Base-by-base conservation (phyloP, 1,140 invertebrate genomes). In the Leptopilina boulardi region DNA sequence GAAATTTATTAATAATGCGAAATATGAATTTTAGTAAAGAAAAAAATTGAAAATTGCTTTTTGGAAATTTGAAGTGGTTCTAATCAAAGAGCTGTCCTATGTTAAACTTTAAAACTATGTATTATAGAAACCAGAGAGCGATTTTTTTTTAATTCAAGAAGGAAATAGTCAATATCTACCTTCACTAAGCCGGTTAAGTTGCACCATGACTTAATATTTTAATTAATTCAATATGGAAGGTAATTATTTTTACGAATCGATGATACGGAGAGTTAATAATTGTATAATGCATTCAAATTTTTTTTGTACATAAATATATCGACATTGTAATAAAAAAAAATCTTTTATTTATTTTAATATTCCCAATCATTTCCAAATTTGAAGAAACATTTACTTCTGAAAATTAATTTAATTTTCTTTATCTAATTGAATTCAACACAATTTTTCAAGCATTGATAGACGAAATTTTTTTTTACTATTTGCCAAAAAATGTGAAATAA, bases 271-370 rank as follows among this genome's bases (percentile, higher is more conserved):
- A 74, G 75, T 70, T 82, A 84, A 51, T 51, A 51, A 71, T 77
- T 84, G 80, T 84, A 80, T 73, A 75, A 82, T 82, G 72, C 81
- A 80, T 80, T 81, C 73, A 77, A 83, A 84, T 87, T 86, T 87
- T n/a, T 38, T 87, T 89, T 90, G 88, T 89, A 90, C 82, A 88
- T 88, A 87, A 87, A 87, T 88, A 87, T 84, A 88, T 83, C 84
- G 81, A 87, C 79, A 86, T 86, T 87, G 84, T 87, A 89, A 86
- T 88, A 86, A 87, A 38, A 38, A 38, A 38, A 38, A 38, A 86
- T 81, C 75, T 85, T 81, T 80, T 70, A 80, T 85, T 78, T 78
- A 83, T 85, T 78, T 77, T 75, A 6, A 2, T 38, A 78, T 78
- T 74, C 18, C 71, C 11, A 15, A 56, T 71, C 9, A 71, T 76